Evolutionary conservation across 1,140 invertebrate species (phyloP), one percentile per base, ranked within the genome.

Genomic region (Streblospio benedicti): DNA sequence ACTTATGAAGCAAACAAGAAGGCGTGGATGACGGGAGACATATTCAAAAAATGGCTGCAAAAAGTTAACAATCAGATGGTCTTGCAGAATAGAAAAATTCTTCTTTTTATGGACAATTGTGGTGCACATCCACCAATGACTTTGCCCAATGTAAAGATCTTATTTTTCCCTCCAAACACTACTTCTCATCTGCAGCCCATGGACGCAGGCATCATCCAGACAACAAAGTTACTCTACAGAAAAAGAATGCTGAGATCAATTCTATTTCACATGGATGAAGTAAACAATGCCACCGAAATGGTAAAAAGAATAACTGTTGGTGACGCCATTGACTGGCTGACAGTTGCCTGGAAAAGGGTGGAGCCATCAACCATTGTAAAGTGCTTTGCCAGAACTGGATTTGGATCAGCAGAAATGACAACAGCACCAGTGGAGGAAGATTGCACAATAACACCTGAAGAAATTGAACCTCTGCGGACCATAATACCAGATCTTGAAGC

Each of bases 61-160:
- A 18, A 27, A 2, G 20, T 51, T 2, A 51, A 51, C 49, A 51
- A 51, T 30, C 23, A 20, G 49, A 23, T 2, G 18, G n/a, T n/a
- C n/a, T n/a, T n/a, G n/a, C n/a, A n/a, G n/a, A n/a, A n/a, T n/a
- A n/a, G n/a, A n/a, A n/a, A n/a, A n/a, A 76, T 77, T 53, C 54
- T 80, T 12, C 56, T 80, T 41, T 73, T 79, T 51, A 66, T 80
- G 53, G 74, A 80, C 62, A 80, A 79, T 64, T 79, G 74, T 65
- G 62, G 72, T 52, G 69, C 74, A 55, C 76, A 79, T 64, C 54
- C 68, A 27, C 38, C 45, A 18, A 43, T 56, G 23, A 58, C 65
- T 30, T 59, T 76, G 18, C 60, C 61, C 59, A 72, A 77, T 61
- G 65, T 79, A 14, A 73, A 71, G 70, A 56, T 72, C n/a, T 66